Percentiles rank a stretch among this genome's conserved stretches.
phyloP scores from a whole-genome alignment of 2,113 vertebrate species.

The Helogale parvula region DNA sequence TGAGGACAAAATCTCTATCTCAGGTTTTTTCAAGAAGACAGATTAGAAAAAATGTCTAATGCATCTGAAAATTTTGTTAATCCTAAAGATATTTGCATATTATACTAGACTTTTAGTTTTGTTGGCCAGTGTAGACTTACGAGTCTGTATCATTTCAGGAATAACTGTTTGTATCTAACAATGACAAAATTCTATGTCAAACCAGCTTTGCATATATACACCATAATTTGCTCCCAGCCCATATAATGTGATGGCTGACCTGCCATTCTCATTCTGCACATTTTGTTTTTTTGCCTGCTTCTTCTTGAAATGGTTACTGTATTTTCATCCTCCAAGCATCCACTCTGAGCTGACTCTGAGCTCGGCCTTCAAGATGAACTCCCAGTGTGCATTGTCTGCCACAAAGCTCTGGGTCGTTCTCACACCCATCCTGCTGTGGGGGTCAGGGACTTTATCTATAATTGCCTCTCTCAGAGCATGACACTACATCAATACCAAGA shows the following conservation, averaged over 20 bases:
- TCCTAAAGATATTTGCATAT: neutral
- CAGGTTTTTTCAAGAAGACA: neutral
- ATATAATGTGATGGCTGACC: neutral
- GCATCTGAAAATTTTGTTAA: neutral
- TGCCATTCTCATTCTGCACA: neutral
- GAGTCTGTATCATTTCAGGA: neutral
- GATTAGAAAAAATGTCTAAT: slow-evolving; percentile 4
- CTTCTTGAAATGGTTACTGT: neutral
- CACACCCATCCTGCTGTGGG: neutral
- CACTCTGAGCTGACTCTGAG: neutral
- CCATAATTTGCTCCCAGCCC: neutral
- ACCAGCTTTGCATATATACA: neutral
- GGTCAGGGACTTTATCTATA: neutral
- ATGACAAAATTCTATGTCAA: neutral
- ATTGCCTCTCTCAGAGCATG: neutral
- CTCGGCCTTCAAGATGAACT: neutral
- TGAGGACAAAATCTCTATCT: neutral
- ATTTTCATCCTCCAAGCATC: neutral
- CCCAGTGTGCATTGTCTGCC: neutral
- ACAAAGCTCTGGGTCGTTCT: neutral
- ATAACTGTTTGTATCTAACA: neutral
- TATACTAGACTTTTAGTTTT: neutral
- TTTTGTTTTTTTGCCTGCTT: neutral
- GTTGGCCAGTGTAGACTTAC: neutral
- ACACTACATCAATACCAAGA: neutral